Base-by-base conservation (phyloP, 2,113 vertebrate genomes). In the Ammodytes marinus region DNA sequence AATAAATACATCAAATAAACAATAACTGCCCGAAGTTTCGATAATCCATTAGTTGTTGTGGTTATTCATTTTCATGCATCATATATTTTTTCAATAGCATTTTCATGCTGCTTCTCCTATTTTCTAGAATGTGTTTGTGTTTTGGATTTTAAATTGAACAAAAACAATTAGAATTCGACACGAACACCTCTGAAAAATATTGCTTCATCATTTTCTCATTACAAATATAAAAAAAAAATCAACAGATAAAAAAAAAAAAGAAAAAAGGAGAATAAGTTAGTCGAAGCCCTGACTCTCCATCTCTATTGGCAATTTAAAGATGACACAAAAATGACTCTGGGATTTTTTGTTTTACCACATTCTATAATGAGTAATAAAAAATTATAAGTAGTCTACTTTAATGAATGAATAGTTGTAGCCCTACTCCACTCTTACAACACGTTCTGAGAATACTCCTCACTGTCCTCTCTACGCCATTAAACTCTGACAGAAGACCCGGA, bases 401-500 rank as follows among this genome's bases (percentile, higher is more conserved):
- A 46, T 43, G 14, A n/a, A 77, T 37, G 6, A 54, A 11, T 17
- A 43, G 52, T 17, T 46, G 17, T 6, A 65, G 15, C 39, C 11
- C 35, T 46, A 15, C 17, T 37, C 42, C 15, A 43, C 8, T 19
- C 15, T 64, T 39, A 27, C 35, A 63, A 12, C 39, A 73, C 11
- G 77, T 52, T 63, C 37, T 4, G 17, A 57, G 8, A 27, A 27
- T 27, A 27, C 27, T 27, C 27, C 27, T 27, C 27, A 27, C 27
- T 27, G 27, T 27, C 59, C 14, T 40, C 49, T 54, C 15, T 40
- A 9, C 69, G 70, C 73, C 15, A 68, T 57, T 83, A 19, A 37
- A 63, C 60, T 81, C 8, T 54, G 47, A 71, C 4, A 67, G 17
- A 73, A 52, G 50, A 58, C 39, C 6, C 59, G 69, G 87, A 58